Evolutionary conservation across 2,113 vertebrate species (phyloP).

Genomic region (Thermophis baileyi): DNA sequence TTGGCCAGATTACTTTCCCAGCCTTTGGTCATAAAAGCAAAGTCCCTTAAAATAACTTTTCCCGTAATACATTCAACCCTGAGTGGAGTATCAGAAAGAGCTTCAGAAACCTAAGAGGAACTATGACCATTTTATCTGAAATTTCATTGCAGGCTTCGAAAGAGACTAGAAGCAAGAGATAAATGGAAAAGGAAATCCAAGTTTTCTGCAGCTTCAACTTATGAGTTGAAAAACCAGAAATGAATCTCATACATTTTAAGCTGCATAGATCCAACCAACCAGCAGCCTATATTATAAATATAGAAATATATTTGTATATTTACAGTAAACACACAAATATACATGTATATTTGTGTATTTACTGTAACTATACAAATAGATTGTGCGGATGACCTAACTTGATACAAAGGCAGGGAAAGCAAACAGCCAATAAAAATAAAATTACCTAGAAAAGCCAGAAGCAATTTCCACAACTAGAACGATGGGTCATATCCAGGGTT

Average conservation of each 20-base stretch:
- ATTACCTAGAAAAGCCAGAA: background rate
- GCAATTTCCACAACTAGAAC: background rate
- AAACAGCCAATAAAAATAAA: background rate
- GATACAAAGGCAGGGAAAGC: background rate
- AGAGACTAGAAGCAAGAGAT: background rate
- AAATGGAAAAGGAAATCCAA: background rate
- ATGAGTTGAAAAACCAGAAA: background rate
- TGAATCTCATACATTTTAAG: background rate
- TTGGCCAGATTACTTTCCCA: conserved; percentile 25
- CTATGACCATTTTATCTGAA: background rate
- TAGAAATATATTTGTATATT: background rate
- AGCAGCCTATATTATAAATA: background rate
- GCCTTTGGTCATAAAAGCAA: background rate
- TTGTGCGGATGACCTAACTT: background rate
- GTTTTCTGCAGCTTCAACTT: too few species aligned
- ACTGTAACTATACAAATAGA: background rate
- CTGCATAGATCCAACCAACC: background rate
- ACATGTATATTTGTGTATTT: background rate
- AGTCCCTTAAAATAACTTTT: conserved; percentile 26
- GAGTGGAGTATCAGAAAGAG: background rate
- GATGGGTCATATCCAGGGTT: too few species aligned
- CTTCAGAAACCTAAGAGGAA: background rate
- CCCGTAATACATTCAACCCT: conserved; percentile 6
- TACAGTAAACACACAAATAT: background rate
- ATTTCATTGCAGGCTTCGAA: background rate